Conservation (phyloP, 2,113 vertebrate species). For the Trinectes maculatus region DNA sequence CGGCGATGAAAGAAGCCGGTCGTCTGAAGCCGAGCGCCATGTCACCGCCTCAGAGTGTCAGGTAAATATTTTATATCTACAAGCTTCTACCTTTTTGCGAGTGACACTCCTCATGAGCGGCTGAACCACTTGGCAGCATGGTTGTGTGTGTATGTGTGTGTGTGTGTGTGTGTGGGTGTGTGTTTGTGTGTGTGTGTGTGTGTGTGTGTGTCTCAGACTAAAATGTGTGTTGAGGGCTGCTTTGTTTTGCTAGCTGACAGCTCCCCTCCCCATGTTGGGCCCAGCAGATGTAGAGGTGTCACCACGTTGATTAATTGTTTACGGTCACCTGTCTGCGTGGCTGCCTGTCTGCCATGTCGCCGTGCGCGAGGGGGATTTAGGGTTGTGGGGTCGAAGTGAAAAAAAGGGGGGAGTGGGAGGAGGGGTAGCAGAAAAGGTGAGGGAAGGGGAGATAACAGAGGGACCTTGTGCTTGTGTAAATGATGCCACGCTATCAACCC, state of each 20-base stretch:
- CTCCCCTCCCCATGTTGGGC: slow-evolving; percentile 77
- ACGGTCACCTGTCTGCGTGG: slow-evolving; percentile 85
- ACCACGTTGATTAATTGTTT: slow-evolving; percentile 88
- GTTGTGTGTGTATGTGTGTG: slow-evolving; percentile 45
- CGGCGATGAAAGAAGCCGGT: slow-evolving; percentile 62
- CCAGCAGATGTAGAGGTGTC: slow-evolving; percentile 90
- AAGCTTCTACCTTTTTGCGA: slow-evolving; percentile 45
- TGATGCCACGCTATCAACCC: slow-evolving; percentile 56
- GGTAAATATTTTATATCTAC: slow-evolving; percentile 65
- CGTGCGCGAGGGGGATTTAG: slow-evolving; percentile 75
- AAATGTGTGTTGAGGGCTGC: slow-evolving; percentile 62
- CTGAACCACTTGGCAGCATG: slow-evolving; percentile 22
- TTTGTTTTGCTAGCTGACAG: slow-evolving; percentile 83
- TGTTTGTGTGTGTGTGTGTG: background rate
- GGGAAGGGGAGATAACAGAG: slow-evolving; percentile 53
- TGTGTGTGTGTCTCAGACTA: background rate
- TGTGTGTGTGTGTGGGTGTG: slow-evolving; percentile 28
- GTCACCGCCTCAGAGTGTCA: slow-evolving; percentile 27
- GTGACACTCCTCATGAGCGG: slow-evolving; percentile 64
- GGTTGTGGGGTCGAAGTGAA: slow-evolving; percentile 67
- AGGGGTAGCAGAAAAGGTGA: slow-evolving; percentile 46
- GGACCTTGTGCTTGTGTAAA: slow-evolving; percentile 55
- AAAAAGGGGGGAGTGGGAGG: slow-evolving; percentile 11
- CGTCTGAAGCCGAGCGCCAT: slow-evolving; percentile 70
- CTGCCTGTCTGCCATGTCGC: slow-evolving; percentile 80